Percentiles rank a stretch among this genome's conserved stretches.
phyloP scores from a whole-genome alignment of 2,888 invertebrate species.

The Prenolepis imparis region DNA sequence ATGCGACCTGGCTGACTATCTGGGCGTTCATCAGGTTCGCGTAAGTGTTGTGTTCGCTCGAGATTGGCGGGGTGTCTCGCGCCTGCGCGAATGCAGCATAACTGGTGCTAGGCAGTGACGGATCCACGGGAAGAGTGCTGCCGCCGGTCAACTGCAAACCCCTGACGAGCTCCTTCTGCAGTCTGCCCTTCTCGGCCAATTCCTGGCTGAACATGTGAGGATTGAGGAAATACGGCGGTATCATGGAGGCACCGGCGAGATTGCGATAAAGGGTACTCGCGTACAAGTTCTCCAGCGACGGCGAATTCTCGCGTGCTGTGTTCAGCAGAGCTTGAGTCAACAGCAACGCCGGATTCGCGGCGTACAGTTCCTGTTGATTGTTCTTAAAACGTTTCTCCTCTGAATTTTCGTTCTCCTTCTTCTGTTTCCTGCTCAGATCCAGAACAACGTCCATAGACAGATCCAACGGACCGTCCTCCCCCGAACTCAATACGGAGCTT shows the following conservation, averaged over 20 bases:
- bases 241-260: constrained; percentile 87
- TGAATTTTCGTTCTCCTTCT: constrained; percentile 69
- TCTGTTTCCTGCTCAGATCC: constrained; percentile 92
- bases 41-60: constrained; percentile 74
- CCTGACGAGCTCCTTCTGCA: constrained; percentile 89
- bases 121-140: constrained; percentile 88
- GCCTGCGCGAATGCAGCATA: constrained; percentile 71
- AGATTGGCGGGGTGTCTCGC: constrained; percentile 65
- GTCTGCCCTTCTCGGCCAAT: constrained; percentile 88
- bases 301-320: constrained; percentile 83
- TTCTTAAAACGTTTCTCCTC: constrained; percentile 57
- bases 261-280: constrained; percentile 83
- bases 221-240: constrained; percentile 89
- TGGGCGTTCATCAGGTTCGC: constrained; percentile 71
- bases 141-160: constrained; percentile 91
- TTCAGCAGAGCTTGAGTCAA: constrained; percentile 90
- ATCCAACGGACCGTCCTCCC: constrained; percentile 89
- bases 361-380: constrained; percentile 74
- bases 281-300: constrained; percentile 81
- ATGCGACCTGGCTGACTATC: constrained; percentile 54
- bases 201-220: constrained; percentile 91
- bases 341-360: constrained; percentile 87
- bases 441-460: constrained; percentile 92
- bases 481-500: constrained; percentile 54
- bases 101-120: constrained; percentile 73